Evolutionary conservation across 2,888 invertebrate species (phyloP), one percentile per base, ranked within the genome.

Genomic region (Troides oblongomaculatus): DNA sequence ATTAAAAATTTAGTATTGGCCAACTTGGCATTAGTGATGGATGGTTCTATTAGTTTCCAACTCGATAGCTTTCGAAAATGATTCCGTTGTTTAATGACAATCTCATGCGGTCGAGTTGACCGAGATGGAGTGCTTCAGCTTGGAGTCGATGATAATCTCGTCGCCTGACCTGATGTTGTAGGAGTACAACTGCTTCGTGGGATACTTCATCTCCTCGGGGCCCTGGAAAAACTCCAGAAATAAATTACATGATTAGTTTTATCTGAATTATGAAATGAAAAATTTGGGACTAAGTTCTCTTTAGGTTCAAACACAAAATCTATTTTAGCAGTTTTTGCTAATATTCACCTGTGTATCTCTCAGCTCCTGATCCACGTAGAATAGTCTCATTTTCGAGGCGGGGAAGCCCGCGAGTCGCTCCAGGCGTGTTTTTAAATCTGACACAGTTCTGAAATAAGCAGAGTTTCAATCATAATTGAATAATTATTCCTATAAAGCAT

Each of bases 141-240:
- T 97, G 72, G 95, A 95, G 85, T 97, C 97, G 72, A 98, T 96
- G 75, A 97, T 96, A 79, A 98, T 97, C 87, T 97, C 97, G 87
- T 98, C 98, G 17, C 97, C 98, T 71, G 96, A 96, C 74, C 96
- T 93, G 72, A 98, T 96, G 88, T 97, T 97, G 90, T 98, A 98
- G 72, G 97, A 97, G 87, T 98, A 98, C 30, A 98, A 94, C 85
- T 96, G 97, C 84, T 98, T 97, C 78, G 96, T 96, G 2, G 97
- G 97, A 80, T 95, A 97, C 77, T 95, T 95, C 96, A 98, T 97
- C 86, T 97, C 97, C 85, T 98, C 98, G 0, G 97, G 97, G 25
- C 97, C 97, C 87, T 92, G 88, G 72, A 87, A 70, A 63, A 66
- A 63, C 73, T 74, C 72, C 71, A 71, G 57, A 65, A 72, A 73